phyloP scores from a whole-genome alignment of 1,140 invertebrate genomes.

The Zeugodacus cucurbitae region DNA sequence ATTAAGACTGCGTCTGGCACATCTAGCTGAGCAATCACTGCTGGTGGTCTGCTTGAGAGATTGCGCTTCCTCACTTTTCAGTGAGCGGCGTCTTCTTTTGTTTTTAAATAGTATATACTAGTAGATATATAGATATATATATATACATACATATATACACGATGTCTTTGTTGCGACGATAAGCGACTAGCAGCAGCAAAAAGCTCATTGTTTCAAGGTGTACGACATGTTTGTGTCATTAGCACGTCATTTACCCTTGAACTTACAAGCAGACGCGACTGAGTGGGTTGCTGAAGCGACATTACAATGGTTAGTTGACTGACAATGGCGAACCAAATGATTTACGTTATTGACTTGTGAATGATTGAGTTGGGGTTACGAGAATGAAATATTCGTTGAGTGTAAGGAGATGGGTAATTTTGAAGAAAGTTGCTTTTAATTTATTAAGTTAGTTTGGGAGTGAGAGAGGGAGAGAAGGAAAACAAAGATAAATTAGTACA shows the following conservation, averaged over 20 bases:
- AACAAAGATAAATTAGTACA: neutral
- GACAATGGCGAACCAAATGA: neutral
- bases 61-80: neutral
- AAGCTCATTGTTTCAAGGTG: neutral
- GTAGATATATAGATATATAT: neutral
- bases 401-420: neutral
- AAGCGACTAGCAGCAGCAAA: neutral
- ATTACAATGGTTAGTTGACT: neutral
- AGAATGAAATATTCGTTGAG: neutral
- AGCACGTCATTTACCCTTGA: constrained; percentile 28
- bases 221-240: constrained; percentile 5
- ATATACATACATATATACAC: neutral
- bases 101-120: neutral
- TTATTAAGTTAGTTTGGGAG: neutral
- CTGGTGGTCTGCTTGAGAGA: neutral
- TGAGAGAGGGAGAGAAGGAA: no score
- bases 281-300: neutral
- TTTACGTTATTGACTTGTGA: neutral
- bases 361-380: neutral
- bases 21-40: neutral
- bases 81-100: neutral
- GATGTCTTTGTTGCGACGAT: neutral
- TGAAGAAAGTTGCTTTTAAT: neutral
- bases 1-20: neutral
- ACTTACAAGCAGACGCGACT: neutral